Conservation (phyloP, 2,888 invertebrate genomes). For the Tholera decimalis region DNA sequence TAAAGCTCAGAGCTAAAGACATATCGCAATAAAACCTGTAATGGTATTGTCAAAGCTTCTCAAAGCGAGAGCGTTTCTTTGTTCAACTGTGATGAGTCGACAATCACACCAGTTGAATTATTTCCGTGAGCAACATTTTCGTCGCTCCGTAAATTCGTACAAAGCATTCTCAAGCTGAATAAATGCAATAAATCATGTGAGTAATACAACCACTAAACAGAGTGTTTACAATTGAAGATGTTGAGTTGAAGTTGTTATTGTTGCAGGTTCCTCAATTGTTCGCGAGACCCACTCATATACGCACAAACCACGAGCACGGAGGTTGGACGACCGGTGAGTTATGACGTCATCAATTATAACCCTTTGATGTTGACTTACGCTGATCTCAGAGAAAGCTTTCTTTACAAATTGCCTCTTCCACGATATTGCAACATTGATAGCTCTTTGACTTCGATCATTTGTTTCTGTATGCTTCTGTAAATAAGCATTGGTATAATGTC, state of each 20-base stretch:
- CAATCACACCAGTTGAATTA: conserved; percentile 40
- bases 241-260: conserved; percentile 60
- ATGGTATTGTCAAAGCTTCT: conserved; percentile 31
- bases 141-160: conserved; percentile 53
- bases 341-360: conserved; percentile 61
- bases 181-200: conserved; percentile 68
- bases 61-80: conserved; percentile 60
- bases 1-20: conserved; percentile 36
- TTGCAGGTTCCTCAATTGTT: conserved; percentile 84
- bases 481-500: conserved; percentile 25
- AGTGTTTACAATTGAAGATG: conserved; percentile 48
- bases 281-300: conserved; percentile 74
- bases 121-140: conserved; percentile 53
- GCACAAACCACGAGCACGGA: conserved; percentile 81
- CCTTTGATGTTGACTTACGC: conserved; percentile 59
- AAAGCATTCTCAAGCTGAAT: conserved; percentile 60
- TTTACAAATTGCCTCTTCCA: conserved; percentile 42
- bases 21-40: conserved; percentile 50
- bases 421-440: conserved; percentile 44
- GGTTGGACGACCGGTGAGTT: conserved; percentile 81
- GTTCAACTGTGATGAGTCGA: conserved; percentile 55
- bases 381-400: conserved; percentile 58
- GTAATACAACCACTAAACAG: conserved; percentile 47
- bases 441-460: conserved; percentile 51
- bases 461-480: conserved; percentile 50